These are phyloP conservation scores for Chrysomallon squamiferum DNA, from an alignment of 1,140 invertebrate species.

Conservation along the genomic window DNA sequence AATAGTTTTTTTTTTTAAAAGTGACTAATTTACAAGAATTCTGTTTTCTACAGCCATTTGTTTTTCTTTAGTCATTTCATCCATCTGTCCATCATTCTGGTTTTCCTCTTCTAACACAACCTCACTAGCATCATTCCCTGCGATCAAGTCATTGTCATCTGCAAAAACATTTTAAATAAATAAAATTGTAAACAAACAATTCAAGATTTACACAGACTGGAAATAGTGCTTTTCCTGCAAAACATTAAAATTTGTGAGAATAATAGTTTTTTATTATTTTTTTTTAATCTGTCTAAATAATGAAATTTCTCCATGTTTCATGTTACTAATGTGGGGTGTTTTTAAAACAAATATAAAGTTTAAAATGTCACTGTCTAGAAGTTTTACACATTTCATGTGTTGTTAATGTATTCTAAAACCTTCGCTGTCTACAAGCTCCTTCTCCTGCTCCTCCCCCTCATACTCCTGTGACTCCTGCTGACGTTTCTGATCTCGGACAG, in stretches of 20 bases:
- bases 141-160: constrained; percentile 7
- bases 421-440: constrained; percentile 39
- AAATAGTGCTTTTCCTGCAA: no score
- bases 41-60: not conserved
- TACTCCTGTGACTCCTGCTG: constrained; percentile 80
- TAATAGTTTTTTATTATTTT: no score
- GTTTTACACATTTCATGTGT: no score
- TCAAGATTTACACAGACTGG: no score
- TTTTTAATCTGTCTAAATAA: no score
- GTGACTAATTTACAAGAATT: not conserved
- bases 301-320: no score
- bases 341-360: no score
- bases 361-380: no score
- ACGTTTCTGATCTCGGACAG: constrained; percentile 66
- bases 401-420: no score
- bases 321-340: no score
- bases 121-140: constrained; percentile 1
- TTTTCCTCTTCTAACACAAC: constrained; percentile 8
- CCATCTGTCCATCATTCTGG: not conserved
- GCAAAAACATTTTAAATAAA: constrained; percentile 18
- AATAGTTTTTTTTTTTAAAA: no score
- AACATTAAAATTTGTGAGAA: no score
- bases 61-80: constrained; percentile 7
- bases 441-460: constrained; percentile 73
- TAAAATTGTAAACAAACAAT: not conserved